Conservation (phyloP, 1,140 invertebrate species). For the Heliconius melpomene region DNA sequence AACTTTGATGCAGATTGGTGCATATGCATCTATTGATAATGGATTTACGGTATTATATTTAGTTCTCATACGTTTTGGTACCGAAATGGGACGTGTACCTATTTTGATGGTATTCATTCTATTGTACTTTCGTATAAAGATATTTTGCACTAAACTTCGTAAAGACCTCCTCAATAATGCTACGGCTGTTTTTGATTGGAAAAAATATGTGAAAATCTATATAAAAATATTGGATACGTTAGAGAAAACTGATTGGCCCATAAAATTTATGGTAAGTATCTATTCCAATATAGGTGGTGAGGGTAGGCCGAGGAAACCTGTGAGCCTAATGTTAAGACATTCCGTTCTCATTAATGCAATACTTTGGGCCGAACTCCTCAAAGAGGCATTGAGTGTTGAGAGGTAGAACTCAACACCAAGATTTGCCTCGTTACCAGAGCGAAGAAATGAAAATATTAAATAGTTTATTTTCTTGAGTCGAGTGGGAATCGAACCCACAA, state of each 20-base stretch:
- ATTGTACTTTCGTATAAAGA: conserved; percentile 23
- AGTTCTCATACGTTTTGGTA: neutral
- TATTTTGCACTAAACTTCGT: conserved; percentile 18
- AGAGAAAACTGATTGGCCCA: conserved; percentile 22
- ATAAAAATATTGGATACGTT: neutral
- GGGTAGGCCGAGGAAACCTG: no score
- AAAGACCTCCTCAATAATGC: conserved; percentile 11
- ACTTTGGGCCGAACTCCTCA: no score
- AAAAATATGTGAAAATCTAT: conserved; percentile 21
- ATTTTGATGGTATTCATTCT: conserved; percentile 21
- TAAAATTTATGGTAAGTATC: conserved; percentile 26
- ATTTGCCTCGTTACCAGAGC: no score
- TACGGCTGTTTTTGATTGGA: neutral
- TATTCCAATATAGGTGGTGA: no score
- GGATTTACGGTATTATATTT: neutral
- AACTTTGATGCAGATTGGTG: neutral
- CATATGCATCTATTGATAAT: neutral
- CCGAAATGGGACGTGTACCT: conserved; percentile 18
- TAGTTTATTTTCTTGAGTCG: no score
- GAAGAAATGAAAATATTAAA: no score
- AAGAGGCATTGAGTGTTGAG: no score
- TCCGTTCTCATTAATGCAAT: no score
- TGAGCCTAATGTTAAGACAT: no score
- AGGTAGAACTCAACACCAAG: no score
- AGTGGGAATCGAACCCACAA: no score